Percentiles rank a stretch among this genome's conserved stretches.
Conservation (phyloP, 2,113 vertebrate species). For the Cephalopholis sonnerati region DNA sequence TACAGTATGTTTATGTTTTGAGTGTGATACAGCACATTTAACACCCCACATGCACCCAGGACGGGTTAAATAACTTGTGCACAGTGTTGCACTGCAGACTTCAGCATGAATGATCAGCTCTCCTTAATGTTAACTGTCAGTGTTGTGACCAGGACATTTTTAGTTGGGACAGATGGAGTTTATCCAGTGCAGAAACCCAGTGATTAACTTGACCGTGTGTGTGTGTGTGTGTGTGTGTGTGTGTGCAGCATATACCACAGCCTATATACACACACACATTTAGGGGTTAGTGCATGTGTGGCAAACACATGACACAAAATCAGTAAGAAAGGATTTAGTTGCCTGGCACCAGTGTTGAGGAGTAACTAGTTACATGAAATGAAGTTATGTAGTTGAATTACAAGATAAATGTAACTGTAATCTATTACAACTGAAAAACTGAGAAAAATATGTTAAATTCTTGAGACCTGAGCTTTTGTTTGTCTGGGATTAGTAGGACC, state of each 20-base stretch:
- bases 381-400: no score
- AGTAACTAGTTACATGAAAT: no score
- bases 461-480: no score
- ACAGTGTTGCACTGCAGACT: not conserved
- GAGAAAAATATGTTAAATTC: no score
- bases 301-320: not conserved
- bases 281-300: not conserved
- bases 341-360: no score
- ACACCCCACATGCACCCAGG: not conserved
- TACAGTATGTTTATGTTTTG: not conserved
- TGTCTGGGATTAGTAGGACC: no score
- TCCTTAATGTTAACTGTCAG: not conserved
- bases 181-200: not conserved
- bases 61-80: not conserved
- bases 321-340: not conserved
- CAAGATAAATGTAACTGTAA: no score
- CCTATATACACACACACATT: not conserved
- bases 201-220: not conserved
- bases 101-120: conserved; percentile 5
- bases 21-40: not conserved
- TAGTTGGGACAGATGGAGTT: not conserved
- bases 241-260: no score
- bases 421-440: no score
- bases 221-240: conserved; percentile 1
- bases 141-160: not conserved